Base-by-base conservation (phyloP, 2,113 vertebrate genomes). In the Stigmatopora nigra region DNA sequence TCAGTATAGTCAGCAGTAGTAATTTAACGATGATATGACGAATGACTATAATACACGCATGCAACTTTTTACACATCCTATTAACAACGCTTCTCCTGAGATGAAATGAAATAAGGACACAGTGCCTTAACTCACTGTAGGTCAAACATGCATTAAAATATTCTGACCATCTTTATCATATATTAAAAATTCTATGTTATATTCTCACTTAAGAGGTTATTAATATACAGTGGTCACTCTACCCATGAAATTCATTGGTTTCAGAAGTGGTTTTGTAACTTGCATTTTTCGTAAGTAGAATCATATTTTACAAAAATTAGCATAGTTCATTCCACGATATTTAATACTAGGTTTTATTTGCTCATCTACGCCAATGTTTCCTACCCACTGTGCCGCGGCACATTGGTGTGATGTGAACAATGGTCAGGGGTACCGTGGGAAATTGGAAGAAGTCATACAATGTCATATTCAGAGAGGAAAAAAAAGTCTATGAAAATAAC, bases 61-160 rank as follows among this genome's bases (percentile, higher is more conserved):
- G 84, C 88, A 82, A 83, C 76, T 85, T 90, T 86, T 87, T 86
- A 89, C 81, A 82, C 77, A 79, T 86, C 88, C 86, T 85, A 84
- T 90, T 89, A 87, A 87, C 78, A 80, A 77, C 65, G 71, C 68
- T 75, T 78, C 72, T 70, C 78, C 48, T 48, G 75, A 82, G 84
- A 86, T 82, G 63, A 82, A 83, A 67, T 74, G 69, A 80, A 84
- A 89, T 83, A 86, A 88, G 86, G 68, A 71, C 60, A 72, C 78
- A 35, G 49, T 46, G 74, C 2, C 44, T 67, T 67, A 69, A 77
- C 52, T 79, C 70, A 58, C 71, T 80, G 55, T 60, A 67, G 72
- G 69, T 82, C 78, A 86, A 55, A 83, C 70, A 67, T n/a, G 11
- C 49, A 14, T 67, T 79, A 74, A 80, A 81, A 35, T 77, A 83